These are phyloP conservation scores for Myiagra hebetior DNA, from an alignment of 2,113 vertebrate genomes.

Conservation along the genomic window DNA sequence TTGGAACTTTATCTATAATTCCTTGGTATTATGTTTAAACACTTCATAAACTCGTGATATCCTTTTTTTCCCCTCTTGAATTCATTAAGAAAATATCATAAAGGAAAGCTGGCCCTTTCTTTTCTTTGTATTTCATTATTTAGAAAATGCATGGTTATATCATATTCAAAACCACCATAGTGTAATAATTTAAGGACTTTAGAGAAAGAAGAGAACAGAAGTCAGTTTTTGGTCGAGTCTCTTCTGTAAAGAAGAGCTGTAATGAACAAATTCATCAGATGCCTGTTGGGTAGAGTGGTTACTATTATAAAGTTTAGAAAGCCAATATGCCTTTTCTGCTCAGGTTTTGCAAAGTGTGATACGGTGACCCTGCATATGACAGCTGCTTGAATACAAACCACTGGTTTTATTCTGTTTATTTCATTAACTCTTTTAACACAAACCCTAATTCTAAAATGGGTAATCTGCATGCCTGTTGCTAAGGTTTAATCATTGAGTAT, in stretches of 20 bases:
- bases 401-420: neutral
- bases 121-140: conserved; percentile 14
- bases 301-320: neutral
- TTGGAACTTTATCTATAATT: conserved; percentile 67
- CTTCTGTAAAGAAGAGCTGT: neutral
- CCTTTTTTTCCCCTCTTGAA: conserved; percentile 39
- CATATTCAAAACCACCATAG: neutral
- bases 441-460: neutral
- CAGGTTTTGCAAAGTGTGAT: neutral
- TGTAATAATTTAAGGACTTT: neutral
- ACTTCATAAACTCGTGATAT: conserved; percentile 70
- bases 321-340: neutral
- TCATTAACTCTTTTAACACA: neutral
- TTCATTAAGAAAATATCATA: conserved; percentile 39
- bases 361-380: neutral
- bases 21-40: conserved; percentile 64
- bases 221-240: neutral
- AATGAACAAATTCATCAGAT: neutral
- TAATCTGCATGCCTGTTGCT: neutral
- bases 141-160: neutral
- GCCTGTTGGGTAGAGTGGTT: neutral
- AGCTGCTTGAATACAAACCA: neutral
- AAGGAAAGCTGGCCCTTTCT: conserved; percentile 15
- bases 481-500: neutral
- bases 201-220: neutral